Conservation (phyloP, 1,140 invertebrate genomes). For the Drosophila mauritiana region DNA sequence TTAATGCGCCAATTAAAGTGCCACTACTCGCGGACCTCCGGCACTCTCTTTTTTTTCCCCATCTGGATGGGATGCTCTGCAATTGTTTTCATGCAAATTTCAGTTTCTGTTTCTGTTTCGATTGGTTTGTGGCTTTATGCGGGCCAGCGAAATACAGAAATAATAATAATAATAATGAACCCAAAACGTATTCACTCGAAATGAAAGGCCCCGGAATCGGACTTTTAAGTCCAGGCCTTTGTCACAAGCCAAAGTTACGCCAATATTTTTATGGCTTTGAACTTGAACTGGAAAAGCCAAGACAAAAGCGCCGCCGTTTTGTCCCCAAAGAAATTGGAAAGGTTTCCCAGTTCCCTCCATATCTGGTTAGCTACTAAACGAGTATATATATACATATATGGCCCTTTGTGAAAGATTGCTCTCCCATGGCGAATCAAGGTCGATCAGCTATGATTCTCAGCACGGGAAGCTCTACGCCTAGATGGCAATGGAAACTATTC, state of each 20-base stretch:
- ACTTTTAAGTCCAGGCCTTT: slow-evolving; percentile 11
- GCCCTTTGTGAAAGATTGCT: slow-evolving; percentile 36
- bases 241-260: slow-evolving; percentile 53
- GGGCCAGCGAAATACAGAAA: background rate
- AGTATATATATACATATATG: background rate
- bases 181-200: slow-evolving; percentile 68
- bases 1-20: slow-evolving; percentile 79
- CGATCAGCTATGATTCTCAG: slow-evolving; percentile 15
- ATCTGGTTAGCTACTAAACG: background rate
- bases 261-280: slow-evolving; percentile 80
- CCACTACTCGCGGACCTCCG: slow-evolving; percentile 50
- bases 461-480: background rate
- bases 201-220: slow-evolving; percentile 63
- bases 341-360: slow-evolving; percentile 7
- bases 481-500: background rate
- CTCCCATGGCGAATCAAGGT: slow-evolving; percentile 41
- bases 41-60: slow-evolving; percentile 12
- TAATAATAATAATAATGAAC: slow-evolving; percentile 10
- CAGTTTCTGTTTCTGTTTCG: slow-evolving; percentile 41
- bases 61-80: slow-evolving; percentile 33
- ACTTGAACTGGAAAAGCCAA: slow-evolving; percentile 70
- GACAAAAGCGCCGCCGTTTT: slow-evolving; percentile 5
- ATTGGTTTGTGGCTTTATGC: slow-evolving; percentile 44
- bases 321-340: slow-evolving; percentile 42
- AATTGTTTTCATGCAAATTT: slow-evolving; percentile 78